Evolutionary conservation across 2,888 invertebrate genomes (phyloP).

Genomic region (Liopterus haemorrhoidalis): DNA sequence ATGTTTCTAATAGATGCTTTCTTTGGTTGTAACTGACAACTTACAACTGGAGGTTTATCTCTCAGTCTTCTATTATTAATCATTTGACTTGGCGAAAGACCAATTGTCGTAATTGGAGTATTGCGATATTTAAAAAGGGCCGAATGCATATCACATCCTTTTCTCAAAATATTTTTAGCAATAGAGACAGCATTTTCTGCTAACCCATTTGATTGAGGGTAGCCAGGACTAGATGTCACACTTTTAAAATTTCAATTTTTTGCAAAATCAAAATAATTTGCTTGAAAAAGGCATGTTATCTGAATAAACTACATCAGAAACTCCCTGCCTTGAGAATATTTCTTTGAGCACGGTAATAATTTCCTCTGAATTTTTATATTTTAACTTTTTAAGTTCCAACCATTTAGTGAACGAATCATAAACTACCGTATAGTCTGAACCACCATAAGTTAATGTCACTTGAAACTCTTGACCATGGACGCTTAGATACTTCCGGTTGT

Average conservation of each 20-base stretch:
- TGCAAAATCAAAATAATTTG: conserved; percentile 17
- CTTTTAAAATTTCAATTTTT: conserved; percentile 20
- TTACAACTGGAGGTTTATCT: conserved; percentile 26
- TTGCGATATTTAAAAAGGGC: too few species aligned
- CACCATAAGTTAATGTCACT: conserved; percentile 14
- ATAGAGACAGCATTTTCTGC: conserved; percentile 20
- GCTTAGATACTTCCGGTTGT: conserved; percentile 18
- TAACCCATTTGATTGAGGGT: conserved; percentile 22
- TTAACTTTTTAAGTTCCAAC: conserved; percentile 15
- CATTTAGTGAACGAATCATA: conserved; percentile 25
- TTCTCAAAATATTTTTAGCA: conserved; percentile 17
- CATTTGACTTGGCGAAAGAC: conserved; percentile 28
- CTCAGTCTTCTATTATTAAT: conserved; percentile 25
- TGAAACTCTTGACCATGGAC: conserved; percentile 21
- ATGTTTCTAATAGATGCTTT: too few species aligned
- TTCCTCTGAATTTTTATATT: conserved; percentile 2
- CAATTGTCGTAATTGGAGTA: conserved; percentile 26
- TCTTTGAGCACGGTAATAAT: conserved; percentile 18
- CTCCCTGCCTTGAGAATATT: conserved; percentile 23
- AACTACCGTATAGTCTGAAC: conserved; percentile 20
- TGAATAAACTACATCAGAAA: conserved; percentile 22
- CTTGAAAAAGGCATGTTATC: conserved; percentile 25
- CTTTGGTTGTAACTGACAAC: conserved; percentile 4
- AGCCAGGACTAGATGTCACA: conserved; percentile 17
- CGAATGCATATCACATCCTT: conserved; percentile 25